Base-by-base conservation (phyloP, 2,888 invertebrate genomes). In the Arrhopalites spinosus region DNA sequence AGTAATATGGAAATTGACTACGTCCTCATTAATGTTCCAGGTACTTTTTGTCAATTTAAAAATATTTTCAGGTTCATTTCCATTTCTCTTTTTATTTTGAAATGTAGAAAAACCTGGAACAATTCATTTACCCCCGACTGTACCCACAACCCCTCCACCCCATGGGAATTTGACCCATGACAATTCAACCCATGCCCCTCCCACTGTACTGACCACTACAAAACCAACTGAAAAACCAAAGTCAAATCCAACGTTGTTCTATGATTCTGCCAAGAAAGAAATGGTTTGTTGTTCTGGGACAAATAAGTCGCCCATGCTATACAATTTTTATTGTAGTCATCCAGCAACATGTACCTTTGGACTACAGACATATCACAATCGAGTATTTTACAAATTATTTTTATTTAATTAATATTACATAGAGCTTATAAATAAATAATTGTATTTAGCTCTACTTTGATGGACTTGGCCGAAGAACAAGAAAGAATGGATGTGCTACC, bases 311-410 rank as follows among this genome's bases (percentile, higher is more conserved):
- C 72, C 72, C 2, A 61, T 5, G 3, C 36, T 72, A 11, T 72
- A 45, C 63, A 30, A 72, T 23, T 61, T 36, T 15, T 27, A 47
- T 17, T 72, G 72, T 63, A 45, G 45, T 27, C 23, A 72, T 30
- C 72, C 72, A 3, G 2, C n/a, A 23, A 30, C 45, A 23, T 72
- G 72, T 25, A 61, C 43, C 27, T 63, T 27, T 11, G 59, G 11
- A 45, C 36, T 1, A 8, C n/a, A 56, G 17, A 56, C 3, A 8
- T 56, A 8, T 5, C 56, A 20, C 23, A 56, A 3, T 56, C 56
- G 56, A n/a, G 56, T 20, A 15, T 61, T 23, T 15, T 20, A 25
- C n/a, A n/a, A n/a, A n/a, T n/a, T n/a, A n/a, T n/a, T n/a, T n/a
- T n/a, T n/a, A n/a, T n/a, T n/a, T n/a, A n/a, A n/a, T n/a, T n/a